Conservation (phyloP, 2,888 invertebrate species). For the Myopa tessellatipennis region DNA sequence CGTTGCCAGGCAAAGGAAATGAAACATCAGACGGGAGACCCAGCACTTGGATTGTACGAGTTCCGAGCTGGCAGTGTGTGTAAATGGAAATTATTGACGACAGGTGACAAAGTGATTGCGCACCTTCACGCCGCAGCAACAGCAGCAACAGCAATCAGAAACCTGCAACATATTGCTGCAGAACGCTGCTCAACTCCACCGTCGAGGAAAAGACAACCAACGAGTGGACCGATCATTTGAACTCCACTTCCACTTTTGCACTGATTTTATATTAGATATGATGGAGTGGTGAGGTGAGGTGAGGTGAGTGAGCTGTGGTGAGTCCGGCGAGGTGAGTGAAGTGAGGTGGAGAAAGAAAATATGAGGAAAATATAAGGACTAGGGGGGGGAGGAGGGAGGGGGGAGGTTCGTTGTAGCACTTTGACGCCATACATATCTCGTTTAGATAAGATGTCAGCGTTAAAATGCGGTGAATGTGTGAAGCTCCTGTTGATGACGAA, state of each 20-base stretch:
- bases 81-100: conserved; percentile 24
- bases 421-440: conserved; percentile 22
- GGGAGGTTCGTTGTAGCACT: background rate
- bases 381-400: no score
- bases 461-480: conserved; percentile 47
- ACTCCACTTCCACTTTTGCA: no score
- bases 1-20: background rate
- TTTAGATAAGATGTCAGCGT: conserved; percentile 24
- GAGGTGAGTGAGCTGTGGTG: no score
- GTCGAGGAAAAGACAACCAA: no score
- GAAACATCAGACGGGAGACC: background rate
- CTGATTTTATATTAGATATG: no score
- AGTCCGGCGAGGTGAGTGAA: no score
- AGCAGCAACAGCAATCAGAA: background rate
- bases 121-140: background rate
- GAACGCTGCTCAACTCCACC: background rate
- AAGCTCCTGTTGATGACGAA: background rate
- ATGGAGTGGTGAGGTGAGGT: no score
- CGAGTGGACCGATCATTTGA: no score
- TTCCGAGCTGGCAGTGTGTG: background rate
- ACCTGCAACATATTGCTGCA: background rate
- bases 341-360: no score
- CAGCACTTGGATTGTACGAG: background rate
- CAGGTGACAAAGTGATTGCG: conserved; percentile 27
- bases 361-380: no score